Base-by-base conservation (phyloP, 2,113 vertebrate species). In the Carollia perspicillata region DNA sequence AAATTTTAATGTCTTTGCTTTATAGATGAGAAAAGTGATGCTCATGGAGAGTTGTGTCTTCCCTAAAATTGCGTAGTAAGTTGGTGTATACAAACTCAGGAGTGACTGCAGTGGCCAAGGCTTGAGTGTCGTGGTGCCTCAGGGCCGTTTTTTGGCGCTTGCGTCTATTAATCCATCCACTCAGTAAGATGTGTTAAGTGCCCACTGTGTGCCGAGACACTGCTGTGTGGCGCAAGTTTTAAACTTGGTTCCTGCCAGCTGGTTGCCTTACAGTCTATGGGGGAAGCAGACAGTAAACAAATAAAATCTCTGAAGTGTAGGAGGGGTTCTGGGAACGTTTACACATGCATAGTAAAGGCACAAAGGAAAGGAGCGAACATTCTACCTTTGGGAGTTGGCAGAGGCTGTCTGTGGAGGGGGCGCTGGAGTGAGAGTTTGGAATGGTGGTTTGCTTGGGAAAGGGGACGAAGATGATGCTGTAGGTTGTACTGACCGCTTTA, bases 11-110 rank as follows among this genome's bases (percentile, higher is more conserved):
- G 35, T 58, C 66, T 44, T 80, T 79, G 49, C 22, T 65, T 93
- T 95, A 74, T 49, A 66, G 80, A 30, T 86, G 53, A 92, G 63
- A 72, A 97, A 49, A 79, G 18, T 51, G 83, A 92, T 71, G 65
- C 72, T 93, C 65, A 47, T 33, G n/a, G 55, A 86, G 33, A 11
- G 18, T 79, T 51, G 53, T 85, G 33, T 47, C 12, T 79, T 90
- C 65, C 35, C 44, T 80, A 51, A 72, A 93, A 53, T 55, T 14
- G 20, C 3, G 4, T 30, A 47, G 51, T 85, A 66, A 49, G 3
- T 30, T 90, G 51, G 40, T 8, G 17, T 33, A 22, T 93, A 35
- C 1, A 42, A 8, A 44, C 40, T 77, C 71, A 3, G 44, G 75
- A 16, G 60, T 47, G 47, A 37, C 55, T 30, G 2, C 3, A 10